Percentiles rank a stretch among this genome's conserved stretches.
Conservation (phyloP, 2,888 invertebrate genomes). For the Nineta flava region DNA sequence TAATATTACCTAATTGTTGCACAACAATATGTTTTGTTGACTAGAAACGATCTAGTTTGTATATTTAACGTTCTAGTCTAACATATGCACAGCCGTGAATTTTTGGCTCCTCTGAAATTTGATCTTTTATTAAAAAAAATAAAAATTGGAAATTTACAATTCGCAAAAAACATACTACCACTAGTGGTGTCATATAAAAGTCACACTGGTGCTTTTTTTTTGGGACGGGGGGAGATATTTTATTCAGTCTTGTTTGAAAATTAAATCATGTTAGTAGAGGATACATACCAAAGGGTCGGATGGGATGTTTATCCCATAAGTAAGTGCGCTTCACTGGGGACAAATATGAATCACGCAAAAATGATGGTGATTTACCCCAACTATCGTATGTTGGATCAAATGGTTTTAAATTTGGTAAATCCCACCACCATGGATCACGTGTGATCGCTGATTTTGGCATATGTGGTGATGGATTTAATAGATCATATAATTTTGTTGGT, state of each 20-base stretch:
- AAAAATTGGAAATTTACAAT: background rate
- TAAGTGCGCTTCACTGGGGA: slow-evolving; percentile 83
- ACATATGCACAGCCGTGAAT: background rate
- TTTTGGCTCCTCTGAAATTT: slow-evolving; percentile 2
- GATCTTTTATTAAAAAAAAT: slow-evolving; percentile 1
- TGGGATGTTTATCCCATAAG: slow-evolving; percentile 82
- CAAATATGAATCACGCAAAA: slow-evolving; percentile 74
- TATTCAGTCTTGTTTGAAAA: too few relatives aligned
- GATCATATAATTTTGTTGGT: slow-evolving; percentile 32
- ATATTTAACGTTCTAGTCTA: background rate
- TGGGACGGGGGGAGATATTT: too few relatives aligned
- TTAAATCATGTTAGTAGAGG: slow-evolving; percentile 4
- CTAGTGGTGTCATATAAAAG: too few relatives aligned
- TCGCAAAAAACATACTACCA: too few relatives aligned
- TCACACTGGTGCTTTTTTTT: too few relatives aligned
- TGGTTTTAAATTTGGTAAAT: slow-evolving; percentile 63
- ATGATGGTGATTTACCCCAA: slow-evolving; percentile 57
- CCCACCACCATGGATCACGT: slow-evolving; percentile 81
- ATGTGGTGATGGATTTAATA: slow-evolving; percentile 64
- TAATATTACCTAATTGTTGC: background rate
- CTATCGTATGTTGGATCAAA: slow-evolving; percentile 44
- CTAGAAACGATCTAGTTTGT: background rate
- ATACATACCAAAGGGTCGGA: slow-evolving; percentile 77
- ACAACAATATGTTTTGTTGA: background rate
- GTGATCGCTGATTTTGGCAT: slow-evolving; percentile 66